Conservation (phyloP, 2,113 vertebrate genomes). For the Empidonax alnorum region DNA sequence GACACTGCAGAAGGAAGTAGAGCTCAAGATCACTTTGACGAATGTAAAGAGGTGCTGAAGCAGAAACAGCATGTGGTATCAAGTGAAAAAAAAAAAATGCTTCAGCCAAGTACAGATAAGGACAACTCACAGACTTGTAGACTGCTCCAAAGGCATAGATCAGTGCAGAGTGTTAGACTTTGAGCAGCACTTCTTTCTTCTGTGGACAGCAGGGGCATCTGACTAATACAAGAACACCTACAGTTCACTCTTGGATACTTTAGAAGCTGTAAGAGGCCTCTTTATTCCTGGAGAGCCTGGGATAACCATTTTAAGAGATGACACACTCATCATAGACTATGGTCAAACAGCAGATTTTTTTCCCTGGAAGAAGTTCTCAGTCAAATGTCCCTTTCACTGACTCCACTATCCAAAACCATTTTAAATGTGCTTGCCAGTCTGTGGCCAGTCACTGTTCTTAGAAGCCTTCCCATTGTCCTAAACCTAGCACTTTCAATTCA, state of each 20-base stretch:
- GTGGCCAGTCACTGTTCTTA: background rate
- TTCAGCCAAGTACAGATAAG: constrained; percentile 46
- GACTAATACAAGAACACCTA: background rate
- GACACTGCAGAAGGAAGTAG: constrained; percentile 7
- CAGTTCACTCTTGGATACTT: constrained; percentile 42
- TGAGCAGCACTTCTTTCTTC: constrained; percentile 47
- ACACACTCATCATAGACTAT: background rate
- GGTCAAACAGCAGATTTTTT: background rate
- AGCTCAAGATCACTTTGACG: constrained; percentile 11
- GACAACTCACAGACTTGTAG: constrained; percentile 38
- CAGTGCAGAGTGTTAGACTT: constrained; percentile 18
- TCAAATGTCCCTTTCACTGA: background rate
- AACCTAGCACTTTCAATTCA: background rate
- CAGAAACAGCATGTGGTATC: constrained; percentile 44
- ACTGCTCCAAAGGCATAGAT: constrained; percentile 35
- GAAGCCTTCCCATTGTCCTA: background rate
- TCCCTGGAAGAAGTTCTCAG: background rate
- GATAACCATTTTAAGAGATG: constrained; percentile 36
- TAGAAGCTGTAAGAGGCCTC: background rate
- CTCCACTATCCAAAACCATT: background rate
- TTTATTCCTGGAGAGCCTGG: background rate
- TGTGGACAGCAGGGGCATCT: constrained; percentile 33
- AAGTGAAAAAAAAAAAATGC: background rate
- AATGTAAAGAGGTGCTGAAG: constrained; percentile 1
- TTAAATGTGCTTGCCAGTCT: background rate